A percentile compares a stretch with the other conserved stretches of the same genome.
phyloP scores from a whole-genome alignment of 2,113 vertebrate genomes.

The Petrocephalus microphthalmus region DNA sequence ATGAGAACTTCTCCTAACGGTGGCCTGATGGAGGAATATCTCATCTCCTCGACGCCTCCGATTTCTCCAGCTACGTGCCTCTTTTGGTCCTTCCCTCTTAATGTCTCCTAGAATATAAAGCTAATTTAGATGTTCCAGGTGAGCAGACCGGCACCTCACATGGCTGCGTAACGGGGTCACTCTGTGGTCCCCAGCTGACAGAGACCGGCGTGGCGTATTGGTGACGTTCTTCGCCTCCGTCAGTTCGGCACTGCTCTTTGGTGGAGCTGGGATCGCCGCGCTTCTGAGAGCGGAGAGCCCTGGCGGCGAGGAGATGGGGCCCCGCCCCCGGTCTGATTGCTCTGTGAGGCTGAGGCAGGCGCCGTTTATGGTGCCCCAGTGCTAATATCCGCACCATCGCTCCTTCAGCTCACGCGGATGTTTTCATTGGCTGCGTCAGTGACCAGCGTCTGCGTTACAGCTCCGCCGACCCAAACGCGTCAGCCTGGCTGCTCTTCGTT shows the following conservation, averaged over 20 bases:
- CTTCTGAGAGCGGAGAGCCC: not conserved
- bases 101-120: not conserved
- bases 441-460: not conserved
- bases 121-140: not conserved
- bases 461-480: not conserved
- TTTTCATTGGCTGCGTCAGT: not conserved
- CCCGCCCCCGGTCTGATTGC: not conserved
- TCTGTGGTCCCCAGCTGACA: not conserved
- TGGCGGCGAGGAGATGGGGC: not conserved
- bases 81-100: not conserved
- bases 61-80: not conserved
- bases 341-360: not conserved
- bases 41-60: not conserved
- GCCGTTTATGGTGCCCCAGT: not conserved
- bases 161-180: not conserved
- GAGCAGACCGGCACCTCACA: not conserved
- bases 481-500: not conserved
- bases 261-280: not conserved
- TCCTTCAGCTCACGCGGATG: not conserved
- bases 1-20: not conserved
- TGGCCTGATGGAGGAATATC: not conserved
- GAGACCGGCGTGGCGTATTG: not conserved
- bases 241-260: not conserved
- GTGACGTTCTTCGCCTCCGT: not conserved
- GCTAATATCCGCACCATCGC: not conserved